phyloP scores from a whole-genome alignment of 2,113 vertebrate genomes.

The Rhynchomys soricoides region DNA sequence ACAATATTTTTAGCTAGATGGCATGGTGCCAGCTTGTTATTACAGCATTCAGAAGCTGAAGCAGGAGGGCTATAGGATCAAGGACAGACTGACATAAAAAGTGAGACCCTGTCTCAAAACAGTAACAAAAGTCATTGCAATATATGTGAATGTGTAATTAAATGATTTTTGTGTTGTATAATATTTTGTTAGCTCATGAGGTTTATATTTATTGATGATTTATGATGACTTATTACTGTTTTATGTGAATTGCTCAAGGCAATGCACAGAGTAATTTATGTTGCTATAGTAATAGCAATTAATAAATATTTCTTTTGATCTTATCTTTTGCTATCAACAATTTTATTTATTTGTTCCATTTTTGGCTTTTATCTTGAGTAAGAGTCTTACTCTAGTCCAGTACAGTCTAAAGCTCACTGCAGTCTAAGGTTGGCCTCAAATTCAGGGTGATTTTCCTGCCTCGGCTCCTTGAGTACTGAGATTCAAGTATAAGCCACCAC shows the following conservation, averaged over 20 bases:
- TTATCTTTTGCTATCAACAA: not conserved
- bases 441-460: not conserved
- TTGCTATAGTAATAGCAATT: not conserved
- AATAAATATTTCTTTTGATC: not conserved
- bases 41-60: not conserved
- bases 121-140: not conserved
- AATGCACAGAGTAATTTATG: not conserved
- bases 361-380: not conserved
- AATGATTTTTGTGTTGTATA: not conserved
- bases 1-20: not conserved
- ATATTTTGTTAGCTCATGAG: slow-evolving; percentile 41
- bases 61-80: not conserved
- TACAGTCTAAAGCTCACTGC: not conserved
- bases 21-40: not conserved
- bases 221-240: slow-evolving; percentile 8
- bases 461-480: not conserved
- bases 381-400: not conserved
- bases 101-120: not conserved
- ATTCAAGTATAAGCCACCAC: not conserved
- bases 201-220: not conserved
- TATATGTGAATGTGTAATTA: not conserved
- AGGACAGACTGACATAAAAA: not conserved
- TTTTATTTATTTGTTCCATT: not conserved
- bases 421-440: not conserved
- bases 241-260: not conserved